These are phyloP conservation scores for Fregetta grallaria DNA, from an alignment of 2,113 vertebrate genomes.

Conservation along the genomic window DNA sequence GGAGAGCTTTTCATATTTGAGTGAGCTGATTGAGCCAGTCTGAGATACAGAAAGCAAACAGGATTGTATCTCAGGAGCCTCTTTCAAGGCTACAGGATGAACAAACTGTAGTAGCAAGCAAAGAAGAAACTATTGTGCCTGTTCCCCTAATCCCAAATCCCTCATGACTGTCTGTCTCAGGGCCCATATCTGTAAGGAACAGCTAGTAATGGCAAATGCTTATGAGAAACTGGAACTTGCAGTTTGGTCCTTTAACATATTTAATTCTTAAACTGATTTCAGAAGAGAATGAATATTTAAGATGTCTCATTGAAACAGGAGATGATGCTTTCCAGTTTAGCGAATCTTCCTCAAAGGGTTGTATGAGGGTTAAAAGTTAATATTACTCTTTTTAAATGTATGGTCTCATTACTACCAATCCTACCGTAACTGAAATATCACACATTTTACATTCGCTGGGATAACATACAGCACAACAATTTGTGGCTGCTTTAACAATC, in stretches of 20 bases:
- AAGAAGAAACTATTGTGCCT: neutral
- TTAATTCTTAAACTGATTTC: neutral
- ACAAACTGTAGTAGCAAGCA: neutral
- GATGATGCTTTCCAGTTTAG: neutral
- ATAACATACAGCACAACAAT: neutral
- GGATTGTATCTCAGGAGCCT: neutral
- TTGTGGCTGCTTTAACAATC: neutral
- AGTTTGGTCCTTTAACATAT: neutral
- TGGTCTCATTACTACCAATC: neutral
- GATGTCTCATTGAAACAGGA: neutral
- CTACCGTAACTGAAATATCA: neutral
- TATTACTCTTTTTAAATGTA: neutral
- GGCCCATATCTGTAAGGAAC: neutral
- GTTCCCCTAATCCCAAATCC: neutral
- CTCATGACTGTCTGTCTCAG: neutral
- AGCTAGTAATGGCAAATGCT: neutral
- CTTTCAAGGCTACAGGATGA: neutral
- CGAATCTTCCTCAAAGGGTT: neutral
- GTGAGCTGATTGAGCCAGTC: neutral
- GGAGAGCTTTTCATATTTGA: neutral
- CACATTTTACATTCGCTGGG: neutral
- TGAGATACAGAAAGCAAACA: neutral
- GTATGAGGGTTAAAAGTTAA: neutral
- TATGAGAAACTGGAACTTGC: neutral
- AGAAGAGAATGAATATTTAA: neutral